These are phyloP conservation scores for Xestia c-nigrum DNA, from an alignment of 2,888 invertebrate species.

Conservation along the genomic window DNA sequence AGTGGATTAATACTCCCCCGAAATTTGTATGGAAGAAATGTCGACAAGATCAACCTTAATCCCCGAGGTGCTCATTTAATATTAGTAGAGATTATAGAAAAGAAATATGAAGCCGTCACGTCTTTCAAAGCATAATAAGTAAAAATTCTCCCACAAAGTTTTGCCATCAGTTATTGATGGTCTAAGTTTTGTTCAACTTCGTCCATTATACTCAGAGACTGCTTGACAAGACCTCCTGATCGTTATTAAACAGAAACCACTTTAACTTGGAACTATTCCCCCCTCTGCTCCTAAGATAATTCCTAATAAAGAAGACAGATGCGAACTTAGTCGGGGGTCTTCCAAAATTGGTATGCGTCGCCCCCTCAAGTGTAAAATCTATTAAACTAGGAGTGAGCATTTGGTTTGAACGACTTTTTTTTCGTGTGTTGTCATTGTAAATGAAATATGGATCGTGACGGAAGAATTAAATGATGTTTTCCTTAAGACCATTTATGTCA, in stretches of 20 bases:
- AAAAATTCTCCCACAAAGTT: conserved; percentile 61
- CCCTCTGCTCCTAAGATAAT: conserved; percentile 49
- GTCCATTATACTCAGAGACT: conserved; percentile 79
- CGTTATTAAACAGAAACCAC: conserved; percentile 79
- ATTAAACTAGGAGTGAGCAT: conserved; percentile 76
- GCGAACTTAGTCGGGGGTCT: conserved; percentile 64
- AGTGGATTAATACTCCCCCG: no score
- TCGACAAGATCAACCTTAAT: no score
- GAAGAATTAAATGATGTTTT: conserved; percentile 41
- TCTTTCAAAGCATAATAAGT: conserved; percentile 55
- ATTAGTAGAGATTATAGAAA: conserved; percentile 44
- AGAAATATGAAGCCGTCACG: conserved; percentile 54
- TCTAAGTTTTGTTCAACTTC: conserved; percentile 81
- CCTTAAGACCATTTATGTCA: conserved; percentile 18
- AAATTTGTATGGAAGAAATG: no score
- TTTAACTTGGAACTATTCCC: conserved; percentile 70
- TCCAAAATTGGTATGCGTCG: conserved; percentile 67
- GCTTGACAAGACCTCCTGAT: conserved; percentile 80
- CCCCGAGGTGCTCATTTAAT: conserved; percentile 39
- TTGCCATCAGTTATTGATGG: conserved; percentile 85
- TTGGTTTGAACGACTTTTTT: conserved; percentile 79
- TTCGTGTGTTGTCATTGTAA: conserved; percentile 70
- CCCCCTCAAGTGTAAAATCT: conserved; percentile 76
- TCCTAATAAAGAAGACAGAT: conserved; percentile 56
- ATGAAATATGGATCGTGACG: conserved; percentile 60